These are phyloP conservation scores for Cosmia trapezina DNA, from an alignment of 2,888 invertebrate species.

Conservation along the genomic window DNA sequence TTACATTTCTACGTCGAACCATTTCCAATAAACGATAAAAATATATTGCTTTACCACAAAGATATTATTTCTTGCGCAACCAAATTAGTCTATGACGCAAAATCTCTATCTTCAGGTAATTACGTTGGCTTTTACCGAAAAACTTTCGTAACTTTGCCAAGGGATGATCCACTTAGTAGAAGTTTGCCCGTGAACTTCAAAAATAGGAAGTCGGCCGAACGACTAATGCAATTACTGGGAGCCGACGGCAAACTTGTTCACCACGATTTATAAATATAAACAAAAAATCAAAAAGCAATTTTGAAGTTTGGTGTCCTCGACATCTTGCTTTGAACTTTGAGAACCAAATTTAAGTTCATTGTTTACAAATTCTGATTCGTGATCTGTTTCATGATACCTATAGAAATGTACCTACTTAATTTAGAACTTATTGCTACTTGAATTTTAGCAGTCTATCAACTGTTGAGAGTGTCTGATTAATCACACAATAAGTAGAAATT, in stretches of 20 bases:
- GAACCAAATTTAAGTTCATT: slow-evolving; percentile 16
- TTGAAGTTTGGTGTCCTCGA: slow-evolving; percentile 44
- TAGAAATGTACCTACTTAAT: too few relatives aligned
- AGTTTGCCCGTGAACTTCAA: slow-evolving; percentile 78
- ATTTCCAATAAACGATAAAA: slow-evolving; percentile 54
- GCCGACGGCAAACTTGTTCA: slow-evolving; percentile 64
- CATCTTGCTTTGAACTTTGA: slow-evolving; percentile 28
- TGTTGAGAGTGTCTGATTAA: background rate
- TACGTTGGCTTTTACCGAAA: slow-evolving; percentile 69
- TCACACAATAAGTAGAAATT: background rate
- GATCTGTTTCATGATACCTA: background rate
- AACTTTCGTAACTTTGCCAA: slow-evolving; percentile 69
- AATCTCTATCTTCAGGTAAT: slow-evolving; percentile 71
- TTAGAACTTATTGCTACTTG: background rate
- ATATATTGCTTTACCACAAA: slow-evolving; percentile 36
- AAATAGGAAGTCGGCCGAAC: slow-evolving; percentile 74
- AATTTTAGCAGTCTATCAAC: background rate
- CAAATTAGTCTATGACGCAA: slow-evolving; percentile 62
- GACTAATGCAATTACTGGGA: slow-evolving; percentile 79
- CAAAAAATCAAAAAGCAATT: slow-evolving; percentile 67
- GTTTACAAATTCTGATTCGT: slow-evolving; percentile 4
- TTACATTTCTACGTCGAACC: slow-evolving; percentile 26
- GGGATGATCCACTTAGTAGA: slow-evolving; percentile 77
- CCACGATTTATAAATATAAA: slow-evolving; percentile 67
- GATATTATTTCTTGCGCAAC: slow-evolving; percentile 27